These are phyloP conservation scores for Patella caerulea DNA, from an alignment of 2,888 invertebrate genomes.

Conservation along the genomic window DNA sequence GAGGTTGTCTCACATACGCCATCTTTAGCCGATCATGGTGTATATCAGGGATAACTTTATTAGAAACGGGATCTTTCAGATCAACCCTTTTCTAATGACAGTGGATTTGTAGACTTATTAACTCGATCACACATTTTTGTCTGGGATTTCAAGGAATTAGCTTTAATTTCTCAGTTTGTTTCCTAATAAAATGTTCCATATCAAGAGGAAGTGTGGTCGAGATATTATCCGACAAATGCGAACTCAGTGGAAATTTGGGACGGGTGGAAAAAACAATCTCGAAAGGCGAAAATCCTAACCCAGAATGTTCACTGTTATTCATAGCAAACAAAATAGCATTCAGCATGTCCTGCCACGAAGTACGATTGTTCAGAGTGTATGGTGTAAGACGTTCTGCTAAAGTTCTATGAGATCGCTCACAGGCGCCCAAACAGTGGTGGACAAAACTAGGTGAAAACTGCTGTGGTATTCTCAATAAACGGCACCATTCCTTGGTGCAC, in stretches of 20 bases:
- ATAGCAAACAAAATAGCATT: constrained; percentile 29
- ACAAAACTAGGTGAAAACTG: too few relatives aligned
- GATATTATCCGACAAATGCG: neutral
- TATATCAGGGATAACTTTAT: too few relatives aligned
- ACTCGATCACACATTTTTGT: constrained; percentile 13
- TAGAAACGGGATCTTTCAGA: too few relatives aligned
- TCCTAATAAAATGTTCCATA: neutral
- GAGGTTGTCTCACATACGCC: too few relatives aligned
- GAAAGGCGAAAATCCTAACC: constrained; percentile 24
- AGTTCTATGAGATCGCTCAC: constrained; percentile 19
- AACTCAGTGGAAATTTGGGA: constrained; percentile 24
- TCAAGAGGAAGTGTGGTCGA: too few relatives aligned
- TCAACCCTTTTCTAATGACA: neutral
- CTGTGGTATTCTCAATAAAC: too few relatives aligned
- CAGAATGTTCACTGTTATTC: constrained; percentile 24
- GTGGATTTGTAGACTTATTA: neutral
- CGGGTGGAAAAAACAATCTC: constrained; percentile 23
- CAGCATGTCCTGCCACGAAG: constrained; percentile 27
- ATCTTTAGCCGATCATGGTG: too few relatives aligned
- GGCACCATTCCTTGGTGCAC: too few relatives aligned
- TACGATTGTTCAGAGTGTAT: constrained; percentile 20
- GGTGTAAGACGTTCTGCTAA: constrained; percentile 32
- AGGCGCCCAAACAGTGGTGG: too few relatives aligned
- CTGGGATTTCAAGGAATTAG: neutral
- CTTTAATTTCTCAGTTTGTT: neutral